phyloP scores from a whole-genome alignment of 2,888 invertebrate species.

The Physocephala rufipes region DNA sequence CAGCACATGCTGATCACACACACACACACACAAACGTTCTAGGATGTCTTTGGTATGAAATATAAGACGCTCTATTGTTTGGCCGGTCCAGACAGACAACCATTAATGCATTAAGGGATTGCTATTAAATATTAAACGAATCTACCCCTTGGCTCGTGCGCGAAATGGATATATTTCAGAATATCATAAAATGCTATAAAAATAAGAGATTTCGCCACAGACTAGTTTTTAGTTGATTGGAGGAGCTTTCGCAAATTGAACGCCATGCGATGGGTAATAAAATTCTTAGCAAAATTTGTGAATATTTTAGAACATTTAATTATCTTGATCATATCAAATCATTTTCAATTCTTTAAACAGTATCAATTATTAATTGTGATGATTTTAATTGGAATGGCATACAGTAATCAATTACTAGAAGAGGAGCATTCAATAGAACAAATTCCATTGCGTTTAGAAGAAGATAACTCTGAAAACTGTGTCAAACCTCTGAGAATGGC shows the following conservation, averaged over 20 bases:
- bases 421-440: slow-evolving; percentile 37
- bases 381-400: slow-evolving; percentile 44
- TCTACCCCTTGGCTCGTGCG: background rate
- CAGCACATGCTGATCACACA: too few relatives aligned
- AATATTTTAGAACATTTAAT: too few relatives aligned
- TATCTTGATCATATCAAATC: too few relatives aligned
- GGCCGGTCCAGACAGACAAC: slow-evolving; percentile 3
- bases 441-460: slow-evolving; percentile 13
- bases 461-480: background rate
- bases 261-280: slow-evolving; percentile 45
- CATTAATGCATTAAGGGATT: slow-evolving; percentile 14
- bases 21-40: too few relatives aligned
- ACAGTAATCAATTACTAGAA: slow-evolving; percentile 45
- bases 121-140: background rate
- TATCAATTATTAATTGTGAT: slow-evolving; percentile 38
- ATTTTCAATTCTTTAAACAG: background rate
- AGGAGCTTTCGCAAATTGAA: slow-evolving; percentile 18
- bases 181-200: slow-evolving; percentile 37
- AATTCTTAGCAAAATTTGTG: too few relatives aligned
- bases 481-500: too few relatives aligned
- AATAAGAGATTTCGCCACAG: slow-evolving; percentile 2
- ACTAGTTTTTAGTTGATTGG: background rate
- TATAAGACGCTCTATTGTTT: slow-evolving; percentile 20
- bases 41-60: background rate
- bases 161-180: too few relatives aligned